phyloP scores from a whole-genome alignment of 2,797 vertebrate species.

The Cossypha niveicapilla region DNA sequence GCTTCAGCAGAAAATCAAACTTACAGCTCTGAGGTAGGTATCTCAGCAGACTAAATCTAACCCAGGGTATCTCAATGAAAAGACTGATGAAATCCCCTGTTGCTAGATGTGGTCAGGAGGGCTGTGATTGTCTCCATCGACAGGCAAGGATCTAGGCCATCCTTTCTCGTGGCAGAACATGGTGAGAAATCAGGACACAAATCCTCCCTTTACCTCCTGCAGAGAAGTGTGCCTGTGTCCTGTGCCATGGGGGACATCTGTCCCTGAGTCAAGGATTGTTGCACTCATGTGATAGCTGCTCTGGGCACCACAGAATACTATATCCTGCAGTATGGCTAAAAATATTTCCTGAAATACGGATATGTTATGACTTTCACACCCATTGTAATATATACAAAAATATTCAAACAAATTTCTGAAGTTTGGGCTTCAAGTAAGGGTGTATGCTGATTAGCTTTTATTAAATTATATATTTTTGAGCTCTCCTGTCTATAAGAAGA shows the following conservation, averaged over 20 bases:
- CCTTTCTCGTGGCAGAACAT: neutral
- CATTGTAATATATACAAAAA: neutral
- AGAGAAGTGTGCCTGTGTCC: neutral
- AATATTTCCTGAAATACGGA: neutral
- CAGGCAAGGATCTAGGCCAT: neutral
- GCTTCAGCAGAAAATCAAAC: neutral
- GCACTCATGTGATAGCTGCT: fast-evolving
- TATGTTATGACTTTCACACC: neutral
- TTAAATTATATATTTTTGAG: neutral
- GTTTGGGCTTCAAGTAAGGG: neutral
- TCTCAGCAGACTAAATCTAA: neutral
- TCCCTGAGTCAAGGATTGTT: neutral
- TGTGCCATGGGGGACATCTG: fast-evolving
- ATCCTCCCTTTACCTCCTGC: neutral
- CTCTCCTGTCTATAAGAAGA: neutral
- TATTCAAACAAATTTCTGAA: neutral
- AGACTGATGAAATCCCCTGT: neutral
- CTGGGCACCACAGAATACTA: neutral
- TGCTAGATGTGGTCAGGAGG: neutral
- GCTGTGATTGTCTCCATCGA: neutral
- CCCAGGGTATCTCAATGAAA: neutral
- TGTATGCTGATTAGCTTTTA: neutral
- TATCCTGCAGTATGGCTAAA: neutral
- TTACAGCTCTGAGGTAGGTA: neutral
- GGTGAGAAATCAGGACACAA: no score